Base-by-base conservation (phyloP, 2,888 invertebrate genomes). In the Amphipoea lucens region DNA sequence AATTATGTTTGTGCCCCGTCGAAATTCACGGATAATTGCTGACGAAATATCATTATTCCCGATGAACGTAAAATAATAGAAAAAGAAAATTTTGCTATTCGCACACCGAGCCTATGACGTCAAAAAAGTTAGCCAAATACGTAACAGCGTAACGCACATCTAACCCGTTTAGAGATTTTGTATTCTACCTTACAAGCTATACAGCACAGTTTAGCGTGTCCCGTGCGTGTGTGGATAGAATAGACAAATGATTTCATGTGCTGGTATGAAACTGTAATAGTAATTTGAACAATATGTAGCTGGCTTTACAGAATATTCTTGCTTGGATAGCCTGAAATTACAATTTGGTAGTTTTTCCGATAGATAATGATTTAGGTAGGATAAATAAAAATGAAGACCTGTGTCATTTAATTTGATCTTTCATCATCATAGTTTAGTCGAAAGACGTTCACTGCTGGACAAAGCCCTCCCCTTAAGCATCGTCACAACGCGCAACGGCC, bases 31-130 rank as follows among this genome's bases (percentile, higher is more conserved):
- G 45, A 45, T 82, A 66, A 83, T 66, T 66, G 36, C 57, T n/a
- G 79, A 20, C 66, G 14, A 51, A 82, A 82, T 60, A 82, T 60
- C 57, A 76, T 66, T 57, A 80, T 67, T 77, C 29, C 48, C 66
- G 36, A 68, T 78, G 54, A 20, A 23, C 29, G n/a, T 23, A 42
- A 76, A 76, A 79, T 76, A 65, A 82, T 79, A 79, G 83, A 83
- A 76, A 79, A 83, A 84, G 0, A 69, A 68, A 63, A 84, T 78
- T 84, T 84, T 63, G 54, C 83, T 83, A 83, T 80, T 77, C 78
- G 84, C 23, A 83, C 40, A 84, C 12, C 45, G 29, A 84, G 62
- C 84, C 81, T 78, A 81, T 81, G 84, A 81, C 81, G 79, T 69
- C 84, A 78, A 36, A 57, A 20, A 69, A 57, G 11, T 69, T 40